Evolutionary conservation across 1,140 invertebrate species (phyloP), one percentile per base, ranked within the genome.

Genomic region (Aphis gossypii): DNA sequence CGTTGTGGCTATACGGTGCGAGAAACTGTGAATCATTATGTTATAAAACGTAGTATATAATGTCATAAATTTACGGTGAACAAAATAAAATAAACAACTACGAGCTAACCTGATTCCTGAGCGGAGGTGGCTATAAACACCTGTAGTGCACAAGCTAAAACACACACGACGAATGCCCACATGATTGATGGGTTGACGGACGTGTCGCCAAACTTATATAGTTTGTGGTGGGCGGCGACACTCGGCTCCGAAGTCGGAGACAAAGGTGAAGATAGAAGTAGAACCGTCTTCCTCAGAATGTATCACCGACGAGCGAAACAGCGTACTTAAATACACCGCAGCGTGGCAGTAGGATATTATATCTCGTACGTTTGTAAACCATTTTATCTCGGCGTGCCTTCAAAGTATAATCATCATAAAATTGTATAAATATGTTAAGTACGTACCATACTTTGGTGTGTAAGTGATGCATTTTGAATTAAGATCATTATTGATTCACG

Each of bases 181-280:
- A 91, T 91, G 54, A 91, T 91, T 91, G 90, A 30, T 30, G 38
- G 25, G 11, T 51, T 38, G 87, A 25, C n/a, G 20, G n/a, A 21
- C 20, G 21, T 54, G 46, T 23, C n/a, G 48, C 46, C 46, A n/a
- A 54, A 89, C 87, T 89, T 89, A 54, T 89, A 54, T 86, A 86
- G 38, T 25, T 41, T 25, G 21, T 2, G 30, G 86, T 48, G 60
- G 14, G 11, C 14, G 30, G n/a, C n/a, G 14, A 6, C 14, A 76
- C 30, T n/a, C 14, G 0, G 14, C 60, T 7, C 60, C 30, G 60
- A 1, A n/a, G 60, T n/a, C 5, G 60, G 60, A 76, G 21, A 83
- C 82, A 83, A 41, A 38, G 20, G 41, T 41, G 38, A 41, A 41
- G 7, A n/a, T 18, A 30, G 14, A 83, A 21, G 82, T 83, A 41